Conservation (phyloP, 2,888 invertebrate genomes). For the Erebia epiphron region DNA sequence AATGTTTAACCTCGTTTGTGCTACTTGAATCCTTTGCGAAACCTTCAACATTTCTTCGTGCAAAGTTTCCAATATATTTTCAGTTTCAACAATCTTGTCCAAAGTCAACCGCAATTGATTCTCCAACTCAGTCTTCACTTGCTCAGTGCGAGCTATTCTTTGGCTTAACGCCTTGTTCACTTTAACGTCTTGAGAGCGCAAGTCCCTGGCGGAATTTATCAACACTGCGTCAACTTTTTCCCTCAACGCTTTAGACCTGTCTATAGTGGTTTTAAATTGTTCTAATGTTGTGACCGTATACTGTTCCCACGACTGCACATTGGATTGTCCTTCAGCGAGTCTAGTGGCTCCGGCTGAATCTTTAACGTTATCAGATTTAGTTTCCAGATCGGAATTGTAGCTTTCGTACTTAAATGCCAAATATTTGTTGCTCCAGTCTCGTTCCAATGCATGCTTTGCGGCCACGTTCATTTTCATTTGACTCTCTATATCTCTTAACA, state of each 20-base stretch:
- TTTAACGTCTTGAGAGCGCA: conserved; percentile 90
- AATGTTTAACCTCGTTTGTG: conserved; percentile 71
- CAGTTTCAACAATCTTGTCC: conserved; percentile 70
- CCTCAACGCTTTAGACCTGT: conserved; percentile 87
- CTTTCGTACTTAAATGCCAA: conserved; percentile 90
- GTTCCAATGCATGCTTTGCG: conserved; percentile 90
- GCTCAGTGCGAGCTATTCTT: conserved; percentile 89
- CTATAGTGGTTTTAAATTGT: conserved; percentile 88
- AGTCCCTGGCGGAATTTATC: conserved; percentile 89
- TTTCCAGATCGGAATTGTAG: conserved; percentile 86
- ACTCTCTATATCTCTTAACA: conserved; percentile 85
- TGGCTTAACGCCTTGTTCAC: conserved; percentile 89
- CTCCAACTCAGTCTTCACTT: conserved; percentile 87
- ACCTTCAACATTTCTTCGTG: conserved; percentile 73
- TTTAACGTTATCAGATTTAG: conserved; percentile 86
- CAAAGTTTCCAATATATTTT: conserved; percentile 68
- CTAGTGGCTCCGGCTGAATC: conserved; percentile 91
- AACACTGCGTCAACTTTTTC: conserved; percentile 88
- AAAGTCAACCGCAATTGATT: conserved; percentile 84
- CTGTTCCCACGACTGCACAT: conserved; percentile 92
- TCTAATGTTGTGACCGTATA: conserved; percentile 89
- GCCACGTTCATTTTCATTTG: conserved; percentile 89
- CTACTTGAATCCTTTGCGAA: conserved; percentile 71
- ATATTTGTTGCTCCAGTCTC: conserved; percentile 95
- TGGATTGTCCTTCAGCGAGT: conserved; percentile 91